Evolutionary conservation across 2,113 vertebrate species (phyloP).

Genomic region (Sakesphorus luctuosus): DNA sequence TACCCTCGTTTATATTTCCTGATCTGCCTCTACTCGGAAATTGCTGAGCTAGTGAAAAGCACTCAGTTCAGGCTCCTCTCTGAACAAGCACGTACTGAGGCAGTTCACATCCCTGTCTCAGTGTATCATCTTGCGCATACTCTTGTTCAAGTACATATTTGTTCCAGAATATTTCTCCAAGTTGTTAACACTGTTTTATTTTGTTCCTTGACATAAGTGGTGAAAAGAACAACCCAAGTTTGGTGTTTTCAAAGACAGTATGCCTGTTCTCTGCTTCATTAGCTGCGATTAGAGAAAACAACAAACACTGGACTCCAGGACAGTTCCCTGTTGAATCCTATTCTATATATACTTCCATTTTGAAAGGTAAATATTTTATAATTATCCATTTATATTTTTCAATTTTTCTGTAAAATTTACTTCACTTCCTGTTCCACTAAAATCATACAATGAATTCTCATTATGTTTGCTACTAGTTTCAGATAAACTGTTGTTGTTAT

Average conservation of each 20-base stretch:
- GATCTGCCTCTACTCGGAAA: not conserved
- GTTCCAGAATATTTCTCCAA: not conserved
- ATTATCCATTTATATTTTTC: not conserved
- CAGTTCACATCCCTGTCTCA: not conserved
- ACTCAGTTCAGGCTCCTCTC: not conserved
- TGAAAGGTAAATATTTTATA: not conserved
- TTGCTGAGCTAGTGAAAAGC: not conserved
- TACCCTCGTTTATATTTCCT: not conserved
- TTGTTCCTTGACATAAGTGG: not conserved
- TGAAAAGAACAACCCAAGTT: accelerated
- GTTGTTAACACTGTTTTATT: not conserved
- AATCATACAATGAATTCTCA: not conserved
- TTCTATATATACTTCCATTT: not conserved
- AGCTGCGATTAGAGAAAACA: not conserved
- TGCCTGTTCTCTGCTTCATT: not conserved
- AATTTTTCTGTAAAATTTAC: not conserved
- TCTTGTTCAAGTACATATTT: not conserved
- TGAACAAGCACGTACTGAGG: not conserved
- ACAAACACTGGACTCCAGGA: not conserved
- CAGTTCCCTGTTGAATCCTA: not conserved
- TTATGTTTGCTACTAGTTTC: not conserved
- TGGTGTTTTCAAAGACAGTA: not conserved
- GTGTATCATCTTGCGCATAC: not conserved
- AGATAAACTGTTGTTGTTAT: not conserved
- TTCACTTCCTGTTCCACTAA: not conserved